phyloP scores from a whole-genome alignment of 1,140 invertebrate genomes.

The Maniola jurtina region DNA sequence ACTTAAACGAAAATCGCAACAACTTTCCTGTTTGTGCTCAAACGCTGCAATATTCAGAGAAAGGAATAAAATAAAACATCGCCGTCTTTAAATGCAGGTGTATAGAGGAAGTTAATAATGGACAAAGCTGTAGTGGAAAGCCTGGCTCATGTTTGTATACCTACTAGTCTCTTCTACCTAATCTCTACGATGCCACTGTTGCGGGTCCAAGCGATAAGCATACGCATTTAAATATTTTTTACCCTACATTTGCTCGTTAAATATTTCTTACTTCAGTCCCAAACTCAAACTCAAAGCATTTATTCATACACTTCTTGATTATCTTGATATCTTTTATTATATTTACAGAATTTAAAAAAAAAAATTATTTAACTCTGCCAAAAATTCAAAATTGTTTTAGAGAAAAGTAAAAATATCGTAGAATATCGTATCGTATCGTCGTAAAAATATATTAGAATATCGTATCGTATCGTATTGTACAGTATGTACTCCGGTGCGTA shows the following conservation, averaged over 20 bases:
- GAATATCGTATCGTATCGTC: too few species aligned
- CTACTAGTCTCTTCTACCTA: constrained; percentile 56
- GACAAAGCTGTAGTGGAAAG: constrained; percentile 64
- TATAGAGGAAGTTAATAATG: constrained; percentile 73
- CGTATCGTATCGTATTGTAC: too few species aligned
- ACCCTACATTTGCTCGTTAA: too few species aligned
- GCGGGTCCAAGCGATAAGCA: constrained; percentile 38
- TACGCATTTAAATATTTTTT: not conserved
- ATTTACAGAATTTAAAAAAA: not conserved
- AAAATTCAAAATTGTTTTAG: too few species aligned
- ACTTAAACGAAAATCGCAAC: constrained; percentile 29
- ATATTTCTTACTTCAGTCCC: too few species aligned
- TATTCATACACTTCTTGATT: too few species aligned
- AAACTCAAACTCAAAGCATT: too few species aligned
- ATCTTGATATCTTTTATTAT: not conserved
- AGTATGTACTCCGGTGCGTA: too few species aligned
- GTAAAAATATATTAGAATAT: too few species aligned
- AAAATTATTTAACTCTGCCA: too few species aligned
- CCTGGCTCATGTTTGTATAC: constrained; percentile 61
- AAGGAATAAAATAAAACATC: constrained; percentile 57
- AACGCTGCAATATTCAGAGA: constrained; percentile 39
- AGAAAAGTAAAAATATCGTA: too few species aligned
- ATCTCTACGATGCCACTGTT: constrained; percentile 49
- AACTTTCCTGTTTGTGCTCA: constrained; percentile 31
- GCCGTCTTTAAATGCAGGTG: constrained; percentile 68